phyloP scores from a whole-genome alignment of 2,797 vertebrate species.

The Lepilemur septentrionalis region DNA sequence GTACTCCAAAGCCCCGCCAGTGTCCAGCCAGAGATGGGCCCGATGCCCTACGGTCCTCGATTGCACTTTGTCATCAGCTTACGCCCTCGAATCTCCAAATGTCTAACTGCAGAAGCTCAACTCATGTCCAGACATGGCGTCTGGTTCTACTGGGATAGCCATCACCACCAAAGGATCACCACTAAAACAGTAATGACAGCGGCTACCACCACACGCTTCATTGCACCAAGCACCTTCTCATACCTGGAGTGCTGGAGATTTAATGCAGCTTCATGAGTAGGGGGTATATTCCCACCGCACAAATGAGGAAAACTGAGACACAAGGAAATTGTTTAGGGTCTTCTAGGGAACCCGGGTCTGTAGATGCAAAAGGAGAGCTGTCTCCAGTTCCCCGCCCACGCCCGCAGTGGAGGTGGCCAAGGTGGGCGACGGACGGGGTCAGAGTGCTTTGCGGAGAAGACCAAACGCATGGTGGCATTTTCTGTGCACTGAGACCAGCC shows the following conservation, averaged over 20 bases:
- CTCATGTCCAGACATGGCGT: background rate
- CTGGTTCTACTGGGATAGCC: background rate
- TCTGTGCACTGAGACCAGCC: background rate
- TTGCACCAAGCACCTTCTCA: background rate
- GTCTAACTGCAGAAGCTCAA: background rate
- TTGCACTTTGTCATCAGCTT: background rate
- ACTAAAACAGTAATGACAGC: background rate
- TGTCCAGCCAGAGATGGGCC: background rate
- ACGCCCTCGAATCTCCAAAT: background rate
- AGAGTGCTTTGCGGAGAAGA: background rate
- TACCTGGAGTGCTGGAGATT: background rate
- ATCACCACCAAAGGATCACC: background rate
- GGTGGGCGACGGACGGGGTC: background rate
- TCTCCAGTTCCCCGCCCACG: background rate
- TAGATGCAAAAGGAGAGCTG: background rate
- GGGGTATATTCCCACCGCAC: background rate
- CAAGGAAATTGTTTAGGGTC: background rate
- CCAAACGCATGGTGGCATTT: background rate
- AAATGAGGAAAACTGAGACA: background rate
- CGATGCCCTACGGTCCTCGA: rapidly evolving
- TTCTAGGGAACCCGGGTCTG: background rate
- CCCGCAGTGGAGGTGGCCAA: background rate
- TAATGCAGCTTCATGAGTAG: background rate
- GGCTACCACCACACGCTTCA: background rate
- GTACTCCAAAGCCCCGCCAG: background rate